These are phyloP conservation scores for Conops quadrifasciatus DNA, from an alignment of 2,888 invertebrate genomes.

Conservation along the genomic window DNA sequence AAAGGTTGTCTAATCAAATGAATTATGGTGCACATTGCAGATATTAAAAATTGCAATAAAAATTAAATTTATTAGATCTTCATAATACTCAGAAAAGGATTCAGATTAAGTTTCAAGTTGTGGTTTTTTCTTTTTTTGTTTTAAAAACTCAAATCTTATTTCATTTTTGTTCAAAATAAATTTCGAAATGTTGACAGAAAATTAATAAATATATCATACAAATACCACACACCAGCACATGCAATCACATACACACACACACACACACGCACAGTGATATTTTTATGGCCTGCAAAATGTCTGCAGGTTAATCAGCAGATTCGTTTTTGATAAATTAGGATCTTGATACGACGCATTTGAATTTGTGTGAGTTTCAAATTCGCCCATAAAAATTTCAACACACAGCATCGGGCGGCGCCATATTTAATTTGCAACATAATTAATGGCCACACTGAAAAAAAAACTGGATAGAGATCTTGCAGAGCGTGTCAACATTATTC, in stretches of 20 bases:
- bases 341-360: slow-evolving; percentile 4
- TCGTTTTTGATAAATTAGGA: slow-evolving; percentile 22
- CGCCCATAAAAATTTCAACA: slow-evolving; percentile 4
- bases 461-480: too few species aligned
- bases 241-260: slow-evolving; percentile 6
- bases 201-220: slow-evolving; percentile 30
- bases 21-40: too few species aligned
- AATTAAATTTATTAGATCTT: too few species aligned
- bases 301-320: neutral
- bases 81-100: too few species aligned
- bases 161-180: slow-evolving; percentile 1
- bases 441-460: slow-evolving; percentile 5
- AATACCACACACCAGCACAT: slow-evolving; percentile 25
- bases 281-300: slow-evolving; percentile 20
- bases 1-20: too few species aligned
- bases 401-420: slow-evolving; percentile 13
- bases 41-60: too few species aligned
- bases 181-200: neutral
- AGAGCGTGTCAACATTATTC: neutral
- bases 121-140: slow-evolving; percentile 10
- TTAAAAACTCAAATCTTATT: neutral
- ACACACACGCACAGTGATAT: slow-evolving; percentile 8
- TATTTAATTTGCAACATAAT: neutral
- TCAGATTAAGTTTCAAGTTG: too few species aligned
- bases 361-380: slow-evolving; percentile 12